Conservation (phyloP, 2,888 invertebrate genomes). For the Acanthosepion lycidas region DNA sequence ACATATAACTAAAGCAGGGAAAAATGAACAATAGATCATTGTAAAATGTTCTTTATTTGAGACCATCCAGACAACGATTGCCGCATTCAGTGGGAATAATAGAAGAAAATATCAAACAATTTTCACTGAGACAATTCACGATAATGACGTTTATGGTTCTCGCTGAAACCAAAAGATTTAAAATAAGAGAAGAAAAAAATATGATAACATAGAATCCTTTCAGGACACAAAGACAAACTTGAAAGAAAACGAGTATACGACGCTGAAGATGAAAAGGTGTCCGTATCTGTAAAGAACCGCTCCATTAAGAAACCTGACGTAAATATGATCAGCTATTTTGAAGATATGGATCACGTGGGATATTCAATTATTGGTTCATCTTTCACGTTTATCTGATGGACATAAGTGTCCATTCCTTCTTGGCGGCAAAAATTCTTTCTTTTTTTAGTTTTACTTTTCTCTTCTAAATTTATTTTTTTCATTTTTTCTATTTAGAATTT, state of each 20-base stretch:
- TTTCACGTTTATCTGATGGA: not conserved
- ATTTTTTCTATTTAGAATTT: not conserved
- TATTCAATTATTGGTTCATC: not conserved
- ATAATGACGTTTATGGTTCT: not conserved
- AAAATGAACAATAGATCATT: too few species aligned
- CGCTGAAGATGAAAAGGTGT: not conserved
- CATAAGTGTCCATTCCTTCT: not conserved
- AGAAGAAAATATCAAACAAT: not conserved
- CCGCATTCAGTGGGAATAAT: not conserved
- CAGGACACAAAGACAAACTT: not conserved
- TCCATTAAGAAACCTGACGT: not conserved
- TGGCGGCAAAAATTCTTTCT: not conserved
- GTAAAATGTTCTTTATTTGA: too few species aligned
- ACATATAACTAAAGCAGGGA: too few species aligned
- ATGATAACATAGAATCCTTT: not conserved
- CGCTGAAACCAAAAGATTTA: not conserved
- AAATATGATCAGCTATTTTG: not conserved
- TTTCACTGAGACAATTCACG: not conserved
- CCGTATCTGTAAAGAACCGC: not conserved
- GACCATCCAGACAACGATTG: not conserved
- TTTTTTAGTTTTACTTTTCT: not conserved
- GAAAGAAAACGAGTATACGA: not conserved
- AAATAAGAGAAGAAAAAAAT: not conserved
- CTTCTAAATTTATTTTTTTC: not conserved
- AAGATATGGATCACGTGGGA: not conserved